Base-by-base conservation (phyloP, 2,888 invertebrate species). In the Caenorhabditis drosophilae region DNA sequence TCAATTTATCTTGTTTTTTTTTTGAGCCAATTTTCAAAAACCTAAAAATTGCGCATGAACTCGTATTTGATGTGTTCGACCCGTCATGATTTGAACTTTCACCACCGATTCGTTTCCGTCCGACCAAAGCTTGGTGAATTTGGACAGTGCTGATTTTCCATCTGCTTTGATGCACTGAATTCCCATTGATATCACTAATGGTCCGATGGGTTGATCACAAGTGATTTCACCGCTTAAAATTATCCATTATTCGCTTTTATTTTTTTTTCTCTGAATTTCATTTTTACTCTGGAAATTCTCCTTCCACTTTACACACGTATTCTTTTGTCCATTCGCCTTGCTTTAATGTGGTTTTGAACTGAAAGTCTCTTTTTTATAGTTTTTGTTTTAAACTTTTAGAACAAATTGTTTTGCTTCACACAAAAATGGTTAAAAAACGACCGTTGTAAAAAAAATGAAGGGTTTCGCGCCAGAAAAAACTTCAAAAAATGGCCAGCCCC, bases 51-150 rank as follows among this genome's bases (percentile, higher is more conserved):
- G 98, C 68, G 97, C 88, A 86, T 99, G 98, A 27, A 98, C 95
- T 70, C 98, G 89, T 78, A 98, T 98, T 87, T 98, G 98, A 85
- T 98, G 98, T 90, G 97, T 98, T 68, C 98, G 88, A 1, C 98
- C 98, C 0, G 97, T 97, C 83, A 91, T 90, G 1, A 97, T 97
- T 83, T 90, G 90, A 87, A 95, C 96, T 34, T 91, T 88, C 9
- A 98, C 94, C 26, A 96, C 91, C 83, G 96, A 96, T 0, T 92
- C 50, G 12, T 54, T 59, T 4, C 76, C 76, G 36, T 73, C 66
- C 12, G 72, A 69, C 75, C 74, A 78, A 18, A 73, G 47, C 42
- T 70, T 56, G 22, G 61, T 55, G 51, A 74, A 74, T 22, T 36
- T 59, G 16, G 76, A 74, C 22, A 60, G 49, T 1, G 80, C 72